Evolutionary conservation across 1,140 invertebrate genomes (phyloP).

Genomic region (Araneus ventricosus): DNA sequence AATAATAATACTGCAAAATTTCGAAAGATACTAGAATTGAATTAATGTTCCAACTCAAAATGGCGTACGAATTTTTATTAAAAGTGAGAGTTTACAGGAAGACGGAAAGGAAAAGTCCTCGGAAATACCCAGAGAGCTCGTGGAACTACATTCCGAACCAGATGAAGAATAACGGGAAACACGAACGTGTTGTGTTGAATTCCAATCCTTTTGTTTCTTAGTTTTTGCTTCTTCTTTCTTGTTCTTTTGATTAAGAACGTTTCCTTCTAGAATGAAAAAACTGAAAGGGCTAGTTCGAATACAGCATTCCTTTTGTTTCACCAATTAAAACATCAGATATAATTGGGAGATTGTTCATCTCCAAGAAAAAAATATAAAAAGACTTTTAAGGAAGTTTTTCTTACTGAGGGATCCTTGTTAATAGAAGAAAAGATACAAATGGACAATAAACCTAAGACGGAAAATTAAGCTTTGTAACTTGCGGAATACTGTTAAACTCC

Average conservation of each 20-base stretch:
- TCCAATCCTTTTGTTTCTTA: constrained; percentile 29
- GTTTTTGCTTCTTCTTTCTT: not conserved
- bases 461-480: not conserved
- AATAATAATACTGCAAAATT: not conserved
- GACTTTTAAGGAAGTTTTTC: not conserved
- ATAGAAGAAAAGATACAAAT: not conserved
- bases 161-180: not conserved
- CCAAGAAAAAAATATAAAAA: not conserved
- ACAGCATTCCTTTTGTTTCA: not conserved
- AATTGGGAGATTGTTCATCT: not conserved
- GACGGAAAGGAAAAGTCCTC: not conserved
- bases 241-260: not conserved
- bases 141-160: constrained; percentile 8
- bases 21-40: not conserved
- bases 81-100: constrained; percentile 20
- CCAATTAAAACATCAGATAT: not conserved
- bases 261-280: not conserved
- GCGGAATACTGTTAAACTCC: no score
- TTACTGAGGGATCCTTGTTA: not conserved
- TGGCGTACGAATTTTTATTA: not conserved
- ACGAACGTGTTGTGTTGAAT: constrained; percentile 20
- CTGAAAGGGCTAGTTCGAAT: not conserved
- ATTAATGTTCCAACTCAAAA: not conserved
- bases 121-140: constrained; percentile 27
- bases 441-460: not conserved